Evolutionary conservation across 1,140 invertebrate genomes (phyloP), one percentile per base, ranked within the genome.

Genomic region (Globodera ellingtonae): DNA sequence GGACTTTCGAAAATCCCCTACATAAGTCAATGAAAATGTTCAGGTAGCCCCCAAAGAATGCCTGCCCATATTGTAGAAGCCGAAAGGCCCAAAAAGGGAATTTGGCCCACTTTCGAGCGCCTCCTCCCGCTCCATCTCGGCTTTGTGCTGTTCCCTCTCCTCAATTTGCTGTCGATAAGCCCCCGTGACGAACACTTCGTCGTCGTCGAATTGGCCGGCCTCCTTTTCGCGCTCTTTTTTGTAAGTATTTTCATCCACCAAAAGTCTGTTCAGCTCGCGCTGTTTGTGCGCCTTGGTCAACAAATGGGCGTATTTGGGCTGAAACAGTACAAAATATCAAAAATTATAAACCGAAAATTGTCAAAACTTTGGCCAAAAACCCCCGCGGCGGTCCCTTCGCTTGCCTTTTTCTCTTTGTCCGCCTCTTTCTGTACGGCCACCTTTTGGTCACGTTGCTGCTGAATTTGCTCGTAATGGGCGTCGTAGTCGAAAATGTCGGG

Each of bases 261-360:
- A 59, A 35, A 82, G 81, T 50, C 72, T 74, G n/a, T 81, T 71
- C 47, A 83, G 44, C 48, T 82, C 81, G 47, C 81, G 82, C 71
- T 72, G 5, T 70, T 82, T 82, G 71, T 82, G 81, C 35, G 81
- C 79, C 6, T 82, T 69, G 13, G 81, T 50, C 18, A 82, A 24
- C 72, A 70, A 71, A 62, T 82, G 67, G n/a, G 81, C 81, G 72
- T 82, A 82, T 75, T 82, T 82, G 48, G 81, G 81, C 81, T 81
- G 47, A 81, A 81, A 46, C n/a, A 24, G 24, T 24, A 24, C 24
- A 24, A 24, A 24, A 0, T 24, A 24, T 24, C 47, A 18, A 67
- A 69, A 69, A 50, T n/a, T 52, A 46, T 46, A 56, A 56, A 10
- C 7, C 35, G 5, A 18, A 15, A 72, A 18, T 6, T 71, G 13